phyloP scores from a whole-genome alignment of 2,797 vertebrate species.

The Danionella dracula region DNA sequence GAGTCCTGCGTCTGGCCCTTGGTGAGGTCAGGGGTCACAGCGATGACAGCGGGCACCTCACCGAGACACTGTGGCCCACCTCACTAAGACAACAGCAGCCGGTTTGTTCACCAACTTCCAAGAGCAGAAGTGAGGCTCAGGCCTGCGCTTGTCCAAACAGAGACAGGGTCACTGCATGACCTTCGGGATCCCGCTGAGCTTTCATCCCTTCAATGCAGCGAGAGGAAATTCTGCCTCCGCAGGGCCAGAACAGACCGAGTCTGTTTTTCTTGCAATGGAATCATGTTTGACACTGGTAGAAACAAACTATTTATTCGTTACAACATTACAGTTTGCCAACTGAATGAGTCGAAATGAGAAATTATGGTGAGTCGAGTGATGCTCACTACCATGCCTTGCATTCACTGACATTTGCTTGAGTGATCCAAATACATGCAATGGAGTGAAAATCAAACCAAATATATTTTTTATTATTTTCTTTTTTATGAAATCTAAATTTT shows the following conservation, averaged over 20 bases:
- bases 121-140: constrained; percentile 62
- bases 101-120: constrained; percentile 53
- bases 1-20: constrained; percentile 56
- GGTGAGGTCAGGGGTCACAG: constrained; percentile 64
- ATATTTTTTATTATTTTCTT: no score
- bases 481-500: no score
- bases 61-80: constrained; percentile 65
- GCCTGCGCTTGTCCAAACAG: constrained; percentile 67
- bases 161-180: constrained; percentile 57
- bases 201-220: constrained; percentile 59
- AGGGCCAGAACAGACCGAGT: constrained; percentile 28
- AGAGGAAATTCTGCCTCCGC: constrained; percentile 46
- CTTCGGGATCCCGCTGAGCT: constrained; percentile 61
- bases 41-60: constrained; percentile 75
- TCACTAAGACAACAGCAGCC: constrained; percentile 69
- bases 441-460: no score
- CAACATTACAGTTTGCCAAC: constrained; percentile 2
- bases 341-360: neutral
- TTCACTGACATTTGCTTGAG: constrained; percentile 7
- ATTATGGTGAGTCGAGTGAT: neutral
- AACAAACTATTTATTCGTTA: constrained; percentile 14
- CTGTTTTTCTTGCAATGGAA: constrained; percentile 70
- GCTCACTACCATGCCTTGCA: neutral
- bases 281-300: constrained; percentile 57
- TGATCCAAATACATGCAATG: neutral